A percentile compares a stretch with the other conserved stretches of the same genome.
These are phyloP conservation scores for Lumbricus terrestris DNA, from an alignment of 2,888 invertebrate species.

Conservation along the genomic window DNA sequence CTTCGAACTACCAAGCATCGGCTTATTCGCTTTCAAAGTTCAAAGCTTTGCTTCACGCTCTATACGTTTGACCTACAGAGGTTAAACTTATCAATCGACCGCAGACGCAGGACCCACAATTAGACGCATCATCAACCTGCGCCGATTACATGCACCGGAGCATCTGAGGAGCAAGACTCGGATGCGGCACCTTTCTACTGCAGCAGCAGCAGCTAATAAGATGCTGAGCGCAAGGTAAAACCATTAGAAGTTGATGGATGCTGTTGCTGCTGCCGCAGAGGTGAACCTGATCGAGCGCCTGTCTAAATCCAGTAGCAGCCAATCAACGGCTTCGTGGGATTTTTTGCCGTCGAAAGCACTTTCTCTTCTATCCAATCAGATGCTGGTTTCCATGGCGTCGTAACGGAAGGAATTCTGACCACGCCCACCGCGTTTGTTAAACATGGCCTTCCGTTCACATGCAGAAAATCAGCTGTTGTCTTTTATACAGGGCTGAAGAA, in stretches of 20 bases:
- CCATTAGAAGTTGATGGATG: neutral
- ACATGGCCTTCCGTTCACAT: neutral
- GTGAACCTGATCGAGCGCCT: neutral
- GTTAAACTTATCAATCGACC: neutral
- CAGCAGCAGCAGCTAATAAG: neutral
- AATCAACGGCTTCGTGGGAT: neutral
- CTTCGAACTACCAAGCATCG: neutral
- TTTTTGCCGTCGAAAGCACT: neutral
- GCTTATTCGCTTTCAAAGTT: neutral
- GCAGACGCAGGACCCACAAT: neutral
- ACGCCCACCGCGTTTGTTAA: neutral
- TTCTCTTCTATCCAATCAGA: neutral
- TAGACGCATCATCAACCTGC: neutral
- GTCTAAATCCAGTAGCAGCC: neutral
- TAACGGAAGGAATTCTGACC: neutral
- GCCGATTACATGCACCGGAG: neutral
- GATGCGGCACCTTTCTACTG: neutral
- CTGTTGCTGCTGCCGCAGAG: neutral
- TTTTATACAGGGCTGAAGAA: no score
- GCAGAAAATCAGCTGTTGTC: no score
- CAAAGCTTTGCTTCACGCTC: neutral
- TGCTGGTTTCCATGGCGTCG: neutral
- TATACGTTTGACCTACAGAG: neutral
- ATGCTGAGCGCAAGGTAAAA: neutral
- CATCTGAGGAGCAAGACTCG: neutral